These are phyloP conservation scores for Acanthornis magna DNA, from an alignment of 2,797 vertebrate species.

Conservation along the genomic window DNA sequence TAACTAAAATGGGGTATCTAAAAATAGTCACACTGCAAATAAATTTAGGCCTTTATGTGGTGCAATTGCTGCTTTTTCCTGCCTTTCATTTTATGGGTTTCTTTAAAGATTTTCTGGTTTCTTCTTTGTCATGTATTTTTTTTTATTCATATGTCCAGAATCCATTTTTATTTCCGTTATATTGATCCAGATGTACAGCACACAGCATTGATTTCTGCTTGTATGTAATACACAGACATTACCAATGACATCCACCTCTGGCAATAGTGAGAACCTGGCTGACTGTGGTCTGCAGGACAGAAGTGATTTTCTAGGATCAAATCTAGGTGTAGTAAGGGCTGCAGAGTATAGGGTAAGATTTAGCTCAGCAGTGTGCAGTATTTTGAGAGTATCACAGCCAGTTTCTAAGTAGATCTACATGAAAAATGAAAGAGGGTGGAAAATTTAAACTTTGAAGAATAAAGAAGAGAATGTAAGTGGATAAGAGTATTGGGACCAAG, in stretches of 20 bases:
- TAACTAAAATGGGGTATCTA: conserved; percentile 14
- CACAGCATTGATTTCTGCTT: conserved; percentile 19
- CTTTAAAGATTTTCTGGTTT: conserved; percentile 38
- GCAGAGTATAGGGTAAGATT: not conserved
- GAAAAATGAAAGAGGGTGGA: not conserved
- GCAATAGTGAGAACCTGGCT: not conserved
- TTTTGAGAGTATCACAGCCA: not conserved
- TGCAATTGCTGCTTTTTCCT: not conserved
- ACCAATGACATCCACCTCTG: not conserved
- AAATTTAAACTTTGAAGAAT: not conserved
- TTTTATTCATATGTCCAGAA: not conserved
- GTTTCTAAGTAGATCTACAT: not conserved
- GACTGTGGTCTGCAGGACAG: not conserved
- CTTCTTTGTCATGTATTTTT: not conserved
- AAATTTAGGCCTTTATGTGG: not conserved
- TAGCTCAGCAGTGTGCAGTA: not conserved
- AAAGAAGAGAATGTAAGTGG: not conserved
- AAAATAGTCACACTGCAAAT: conserved; percentile 31
- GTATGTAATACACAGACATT: conserved; percentile 4
- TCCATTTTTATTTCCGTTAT: conserved; percentile 31
- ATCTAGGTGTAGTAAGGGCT: not conserved
- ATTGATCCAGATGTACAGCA: conserved; percentile 41
- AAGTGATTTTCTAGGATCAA: not conserved
- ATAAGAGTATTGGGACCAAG: not conserved
- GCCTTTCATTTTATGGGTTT: not conserved